Evolutionary conservation across 2,797 vertebrate species (phyloP).

Genomic region (Poeciliopsis turneri): DNA sequence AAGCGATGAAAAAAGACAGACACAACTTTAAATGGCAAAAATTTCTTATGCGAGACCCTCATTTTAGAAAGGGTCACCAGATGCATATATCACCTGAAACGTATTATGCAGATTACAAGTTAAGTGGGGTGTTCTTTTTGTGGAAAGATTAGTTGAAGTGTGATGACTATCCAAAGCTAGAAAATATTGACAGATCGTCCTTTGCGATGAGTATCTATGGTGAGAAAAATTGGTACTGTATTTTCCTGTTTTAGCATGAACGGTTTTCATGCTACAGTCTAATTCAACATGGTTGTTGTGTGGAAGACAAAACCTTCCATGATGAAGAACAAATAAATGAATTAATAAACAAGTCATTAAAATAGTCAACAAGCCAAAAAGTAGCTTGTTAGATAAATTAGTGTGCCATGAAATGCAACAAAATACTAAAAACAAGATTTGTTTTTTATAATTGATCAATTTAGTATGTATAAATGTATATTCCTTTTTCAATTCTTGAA

Average conservation of each 20-base stretch:
- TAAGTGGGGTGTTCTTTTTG: neutral
- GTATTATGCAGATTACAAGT: neutral
- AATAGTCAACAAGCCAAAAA: too few species aligned
- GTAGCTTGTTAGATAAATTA: too few species aligned
- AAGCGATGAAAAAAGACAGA: constrained; percentile 17
- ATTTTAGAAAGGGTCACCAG: neutral
- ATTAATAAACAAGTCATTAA: too few species aligned
- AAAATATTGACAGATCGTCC: neutral
- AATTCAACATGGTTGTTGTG: neutral
- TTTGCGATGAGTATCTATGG: neutral
- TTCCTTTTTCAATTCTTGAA: too few species aligned
- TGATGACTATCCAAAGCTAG: neutral
- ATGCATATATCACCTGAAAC: neutral
- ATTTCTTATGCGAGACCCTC: neutral
- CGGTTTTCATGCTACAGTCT: neutral
- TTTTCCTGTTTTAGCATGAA: too few species aligned
- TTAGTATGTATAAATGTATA: too few species aligned
- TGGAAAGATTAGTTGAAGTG: neutral
- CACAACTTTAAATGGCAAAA: neutral
- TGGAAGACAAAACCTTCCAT: too few species aligned
- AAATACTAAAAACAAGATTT: too few species aligned
- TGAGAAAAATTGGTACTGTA: neutral
- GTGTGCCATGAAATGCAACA: too few species aligned
- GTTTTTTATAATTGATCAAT: too few species aligned
- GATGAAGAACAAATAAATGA: too few species aligned